Percentiles rank a stretch among this genome's conserved stretches.
Conservation (phyloP, 92 coral and sea anemone species). For the Paramuricea clavata region DNA sequence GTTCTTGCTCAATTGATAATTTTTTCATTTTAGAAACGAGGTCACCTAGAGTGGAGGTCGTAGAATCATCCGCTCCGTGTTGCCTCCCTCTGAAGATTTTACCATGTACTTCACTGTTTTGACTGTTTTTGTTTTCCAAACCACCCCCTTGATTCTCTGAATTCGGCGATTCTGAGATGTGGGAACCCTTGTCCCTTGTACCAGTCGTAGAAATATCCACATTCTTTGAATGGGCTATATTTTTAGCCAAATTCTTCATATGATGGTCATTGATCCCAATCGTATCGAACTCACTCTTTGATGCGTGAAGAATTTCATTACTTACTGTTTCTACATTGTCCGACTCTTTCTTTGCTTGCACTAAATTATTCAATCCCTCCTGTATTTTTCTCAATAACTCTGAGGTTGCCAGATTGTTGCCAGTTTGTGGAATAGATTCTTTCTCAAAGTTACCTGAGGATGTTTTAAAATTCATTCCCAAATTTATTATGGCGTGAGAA, state of each 20-base stretch:
- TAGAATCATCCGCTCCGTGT: not conserved
- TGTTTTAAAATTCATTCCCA: not conserved
- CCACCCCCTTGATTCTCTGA: not conserved
- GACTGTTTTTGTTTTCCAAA: not conserved
- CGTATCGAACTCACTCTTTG: not conserved
- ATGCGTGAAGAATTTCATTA: not conserved
- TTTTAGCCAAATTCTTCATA: not conserved
- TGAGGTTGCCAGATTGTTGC: not conserved
- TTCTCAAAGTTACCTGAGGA: not conserved
- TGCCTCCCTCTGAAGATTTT: not conserved
- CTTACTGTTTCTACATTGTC: not conserved
- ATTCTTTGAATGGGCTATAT: not conserved
- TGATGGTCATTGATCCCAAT: not conserved
- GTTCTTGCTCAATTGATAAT: not conserved
- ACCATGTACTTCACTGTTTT: not conserved
- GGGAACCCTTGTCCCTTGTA: not conserved
- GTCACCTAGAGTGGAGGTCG: not conserved
- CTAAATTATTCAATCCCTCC: not conserved
- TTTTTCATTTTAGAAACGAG: not conserved
- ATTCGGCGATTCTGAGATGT: not conserved
- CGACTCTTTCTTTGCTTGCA: not conserved
- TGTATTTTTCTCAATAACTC: constrained; percentile 23
- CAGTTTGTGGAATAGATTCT: not conserved
- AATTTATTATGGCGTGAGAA: not conserved
- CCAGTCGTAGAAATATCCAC: not conserved